Conservation (phyloP, 2,113 vertebrate genomes). For the Prionailurus viverrinus region DNA sequence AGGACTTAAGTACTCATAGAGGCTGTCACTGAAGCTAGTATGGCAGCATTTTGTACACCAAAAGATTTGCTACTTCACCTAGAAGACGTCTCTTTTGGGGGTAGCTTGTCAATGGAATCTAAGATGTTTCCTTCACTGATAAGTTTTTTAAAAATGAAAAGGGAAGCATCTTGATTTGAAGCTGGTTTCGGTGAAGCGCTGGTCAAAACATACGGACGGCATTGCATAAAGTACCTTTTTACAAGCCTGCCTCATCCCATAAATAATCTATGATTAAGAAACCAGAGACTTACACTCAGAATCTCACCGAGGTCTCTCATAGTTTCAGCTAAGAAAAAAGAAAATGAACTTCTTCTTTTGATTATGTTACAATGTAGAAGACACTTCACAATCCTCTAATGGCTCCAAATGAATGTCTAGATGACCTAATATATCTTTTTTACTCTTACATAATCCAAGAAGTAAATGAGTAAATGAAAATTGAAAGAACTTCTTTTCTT, state of each 20-base stretch:
- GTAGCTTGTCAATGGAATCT: neutral
- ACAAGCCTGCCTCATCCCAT: neutral
- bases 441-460: neutral
- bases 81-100: neutral
- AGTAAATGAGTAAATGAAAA: slow-evolving; percentile 3
- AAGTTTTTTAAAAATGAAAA: neutral
- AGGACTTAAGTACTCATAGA: neutral
- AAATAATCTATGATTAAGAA: slow-evolving; percentile 42
- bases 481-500: slow-evolving; percentile 18
- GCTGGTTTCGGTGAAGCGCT: neutral
- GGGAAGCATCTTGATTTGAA: neutral
- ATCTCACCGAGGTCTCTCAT: neutral
- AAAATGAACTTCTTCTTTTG: slow-evolving; percentile 45
- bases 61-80: neutral
- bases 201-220: neutral
- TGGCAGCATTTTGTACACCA: fast-evolving
- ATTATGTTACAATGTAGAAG: slow-evolving; percentile 22
- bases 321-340: slow-evolving; percentile 24
- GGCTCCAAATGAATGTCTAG: neutral
- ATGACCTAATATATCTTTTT: neutral
- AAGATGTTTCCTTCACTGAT: neutral
- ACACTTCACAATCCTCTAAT: neutral
- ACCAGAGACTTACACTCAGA: neutral
- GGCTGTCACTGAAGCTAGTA: neutral
- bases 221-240: neutral